These are phyloP conservation scores for Brachirus orientalis DNA, from an alignment of 2,113 vertebrate genomes.

Conservation along the genomic window DNA sequence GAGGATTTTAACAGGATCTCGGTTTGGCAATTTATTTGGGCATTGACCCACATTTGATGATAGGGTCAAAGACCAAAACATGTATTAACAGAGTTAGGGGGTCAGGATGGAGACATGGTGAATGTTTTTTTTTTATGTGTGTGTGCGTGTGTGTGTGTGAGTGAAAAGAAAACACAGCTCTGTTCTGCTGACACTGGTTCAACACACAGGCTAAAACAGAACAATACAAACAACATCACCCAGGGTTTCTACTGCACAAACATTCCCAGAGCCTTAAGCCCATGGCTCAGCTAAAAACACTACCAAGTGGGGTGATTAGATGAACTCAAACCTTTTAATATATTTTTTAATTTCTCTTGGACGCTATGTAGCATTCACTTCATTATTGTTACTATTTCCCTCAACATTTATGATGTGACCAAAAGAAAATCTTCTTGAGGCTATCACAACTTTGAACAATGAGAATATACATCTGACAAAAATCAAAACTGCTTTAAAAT, in stretches of 20 bases:
- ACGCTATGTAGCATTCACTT: constrained; percentile 21
- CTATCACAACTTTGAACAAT: constrained; percentile 34
- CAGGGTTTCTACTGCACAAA: constrained; percentile 67
- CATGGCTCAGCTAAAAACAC: constrained; percentile 68
- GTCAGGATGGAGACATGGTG: constrained; percentile 42
- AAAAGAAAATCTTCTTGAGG: constrained; percentile 10
- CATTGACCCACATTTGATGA: constrained; percentile 41
- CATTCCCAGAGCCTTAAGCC: constrained; percentile 71
- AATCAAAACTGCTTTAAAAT: constrained; percentile 28
- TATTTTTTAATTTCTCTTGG: constrained; percentile 6
- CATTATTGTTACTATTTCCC: constrained; percentile 16
- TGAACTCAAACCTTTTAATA: constrained; percentile 8
- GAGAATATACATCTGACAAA: constrained; percentile 14
- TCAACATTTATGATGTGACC: constrained; percentile 25
- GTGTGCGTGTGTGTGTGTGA: constrained; percentile 27
- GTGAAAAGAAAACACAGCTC: constrained; percentile 50
- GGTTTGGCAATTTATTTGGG: constrained; percentile 26
- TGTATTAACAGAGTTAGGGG: not conserved
- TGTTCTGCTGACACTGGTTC: constrained; percentile 56
- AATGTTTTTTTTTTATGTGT: constrained; percentile 35
- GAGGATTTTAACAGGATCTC: constrained; percentile 11
- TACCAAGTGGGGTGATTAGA: constrained; percentile 20
- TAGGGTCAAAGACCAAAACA: constrained; percentile 17
- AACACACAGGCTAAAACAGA: constrained; percentile 58
- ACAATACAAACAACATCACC: constrained; percentile 76